Percentiles rank a stretch among this genome's conserved stretches.
These are phyloP conservation scores for Astropecten irregularis DNA, from an alignment of 53 echinoderm and acorn worm genomes.

Conservation along the genomic window DNA sequence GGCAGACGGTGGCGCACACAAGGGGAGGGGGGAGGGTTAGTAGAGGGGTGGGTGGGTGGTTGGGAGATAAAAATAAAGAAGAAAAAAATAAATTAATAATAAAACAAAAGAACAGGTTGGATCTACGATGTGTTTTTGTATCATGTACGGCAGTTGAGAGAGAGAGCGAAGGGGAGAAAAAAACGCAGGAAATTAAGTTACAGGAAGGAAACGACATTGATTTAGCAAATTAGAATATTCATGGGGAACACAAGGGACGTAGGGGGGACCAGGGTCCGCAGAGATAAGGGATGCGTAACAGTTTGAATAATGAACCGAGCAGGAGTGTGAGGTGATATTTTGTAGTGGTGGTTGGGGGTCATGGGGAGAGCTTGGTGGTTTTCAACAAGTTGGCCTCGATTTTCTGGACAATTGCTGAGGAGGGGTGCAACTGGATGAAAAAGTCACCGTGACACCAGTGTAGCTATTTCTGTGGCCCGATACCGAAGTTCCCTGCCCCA, in stretches of 20 bases:
- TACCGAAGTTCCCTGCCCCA: not conserved
- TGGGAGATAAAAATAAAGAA: not conserved
- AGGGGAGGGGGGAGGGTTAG: not conserved
- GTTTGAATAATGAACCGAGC: no score
- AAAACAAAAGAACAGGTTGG: no score
- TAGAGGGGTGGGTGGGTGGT: not conserved
- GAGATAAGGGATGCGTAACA: conserved; percentile 33
- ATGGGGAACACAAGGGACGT: not conserved
- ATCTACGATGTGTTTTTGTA: no score
- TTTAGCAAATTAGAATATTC: conserved; percentile 48
- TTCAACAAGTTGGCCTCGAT: not conserved
- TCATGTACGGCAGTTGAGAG: no score
- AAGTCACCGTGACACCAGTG: not conserved
- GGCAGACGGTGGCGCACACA: not conserved
- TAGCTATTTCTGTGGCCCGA: no score
- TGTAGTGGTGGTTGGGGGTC: no score
- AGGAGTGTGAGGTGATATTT: not conserved
- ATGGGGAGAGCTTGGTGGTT: not conserved
- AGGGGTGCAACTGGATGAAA: not conserved
- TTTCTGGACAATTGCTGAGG: not conserved
- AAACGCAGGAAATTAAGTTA: conserved; percentile 59
- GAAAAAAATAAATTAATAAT: not conserved
- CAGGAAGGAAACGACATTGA: conserved; percentile 49
- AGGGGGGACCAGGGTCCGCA: not conserved
- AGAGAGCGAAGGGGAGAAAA: not conserved